Percentiles rank a stretch among this genome's conserved stretches.
Evolutionary conservation across 1,140 invertebrate genomes (phyloP).

Genomic region (Cotesia vestalis): DNA sequence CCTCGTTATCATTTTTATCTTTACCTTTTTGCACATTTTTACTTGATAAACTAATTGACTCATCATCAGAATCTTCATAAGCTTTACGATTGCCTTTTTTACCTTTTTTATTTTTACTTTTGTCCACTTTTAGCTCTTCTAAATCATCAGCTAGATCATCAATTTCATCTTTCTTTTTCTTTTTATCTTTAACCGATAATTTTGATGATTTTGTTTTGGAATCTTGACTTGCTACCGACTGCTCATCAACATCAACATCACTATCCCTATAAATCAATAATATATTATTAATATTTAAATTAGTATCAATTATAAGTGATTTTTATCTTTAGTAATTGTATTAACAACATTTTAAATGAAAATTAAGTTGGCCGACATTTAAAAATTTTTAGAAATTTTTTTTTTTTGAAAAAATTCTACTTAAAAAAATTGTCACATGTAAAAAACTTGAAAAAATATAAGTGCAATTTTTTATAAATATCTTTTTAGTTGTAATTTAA

Average conservation of each 20-base stretch:
- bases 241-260: slow-evolving; percentile 66
- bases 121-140: neutral
- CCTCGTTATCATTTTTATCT: neutral
- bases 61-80: neutral
- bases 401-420: too few relatives aligned
- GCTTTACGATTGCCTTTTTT: neutral
- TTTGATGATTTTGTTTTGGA: slow-evolving; percentile 49
- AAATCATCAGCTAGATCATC: slow-evolving; percentile 3
- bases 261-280: slow-evolving; percentile 64
- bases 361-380: too few relatives aligned
- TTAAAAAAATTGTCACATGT: too few relatives aligned
- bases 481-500: too few relatives aligned
- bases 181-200: slow-evolving; percentile 1
- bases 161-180: slow-evolving; percentile 11
- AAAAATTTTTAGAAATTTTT: too few relatives aligned
- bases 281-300: slow-evolving; percentile 27
- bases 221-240: slow-evolving; percentile 57
- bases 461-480: too few relatives aligned
- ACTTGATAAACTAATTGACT: neutral
- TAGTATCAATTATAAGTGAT: too few relatives aligned
- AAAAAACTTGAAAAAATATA: too few relatives aligned
- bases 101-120: neutral
- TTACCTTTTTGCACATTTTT: neutral
- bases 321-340: too few relatives aligned
- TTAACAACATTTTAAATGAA: too few relatives aligned